Evolutionary conservation across 2,797 vertebrate species (phyloP).

Genomic region (Acipenser oxyrinchus): DNA sequence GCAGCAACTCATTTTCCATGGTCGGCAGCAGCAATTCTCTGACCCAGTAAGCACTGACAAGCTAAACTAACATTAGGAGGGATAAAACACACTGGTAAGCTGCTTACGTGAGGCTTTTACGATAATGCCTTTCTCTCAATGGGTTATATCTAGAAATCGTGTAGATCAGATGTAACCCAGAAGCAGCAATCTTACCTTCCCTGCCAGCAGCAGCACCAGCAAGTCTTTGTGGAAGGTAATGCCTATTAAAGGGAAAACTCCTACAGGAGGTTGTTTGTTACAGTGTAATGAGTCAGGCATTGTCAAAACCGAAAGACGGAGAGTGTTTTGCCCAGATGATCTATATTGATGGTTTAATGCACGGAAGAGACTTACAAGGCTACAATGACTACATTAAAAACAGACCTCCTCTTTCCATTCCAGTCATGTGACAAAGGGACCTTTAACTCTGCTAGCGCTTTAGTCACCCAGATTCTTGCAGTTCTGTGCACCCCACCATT

Average conservation of each 20-base stretch:
- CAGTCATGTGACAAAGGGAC: background rate
- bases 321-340: background rate
- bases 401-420: background rate
- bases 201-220: background rate
- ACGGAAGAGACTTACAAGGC: background rate
- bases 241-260: background rate
- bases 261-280: background rate
- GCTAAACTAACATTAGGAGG: conserved; percentile 2
- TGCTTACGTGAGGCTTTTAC: conserved; percentile 1
- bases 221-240: background rate
- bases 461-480: no score
- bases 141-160: background rate
- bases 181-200: background rate
- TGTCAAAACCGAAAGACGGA: background rate
- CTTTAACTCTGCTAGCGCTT: no score
- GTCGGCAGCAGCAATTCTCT: background rate
- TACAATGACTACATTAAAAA: background rate
- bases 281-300: background rate
- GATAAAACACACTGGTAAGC: conserved; percentile 9
- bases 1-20: background rate
- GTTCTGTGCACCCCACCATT: no score
- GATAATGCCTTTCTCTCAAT: conserved; percentile 1
- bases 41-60: background rate
- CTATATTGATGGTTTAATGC: no score
- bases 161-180: background rate